Evolutionary conservation across 2,888 invertebrate species (phyloP).

Genomic region (Drosophila anceps): DNA sequence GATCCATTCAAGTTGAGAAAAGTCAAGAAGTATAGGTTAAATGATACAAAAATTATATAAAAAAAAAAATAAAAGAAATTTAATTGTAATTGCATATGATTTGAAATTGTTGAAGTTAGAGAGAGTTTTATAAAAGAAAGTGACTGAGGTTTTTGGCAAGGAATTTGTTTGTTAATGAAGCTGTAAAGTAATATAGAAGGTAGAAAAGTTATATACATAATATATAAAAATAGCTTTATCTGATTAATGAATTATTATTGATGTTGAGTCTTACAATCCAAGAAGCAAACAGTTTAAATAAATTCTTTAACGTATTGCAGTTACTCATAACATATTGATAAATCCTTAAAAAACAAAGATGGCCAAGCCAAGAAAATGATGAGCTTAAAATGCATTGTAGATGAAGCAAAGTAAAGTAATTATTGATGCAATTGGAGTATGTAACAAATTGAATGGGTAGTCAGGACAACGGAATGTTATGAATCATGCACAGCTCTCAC

Average conservation of each 20-base stretch:
- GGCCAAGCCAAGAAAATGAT: not conserved
- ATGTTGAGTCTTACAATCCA: not conserved
- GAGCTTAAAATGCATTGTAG: not conserved
- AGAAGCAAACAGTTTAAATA: not conserved
- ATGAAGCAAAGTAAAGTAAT: not conserved
- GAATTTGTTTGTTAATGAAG: not conserved
- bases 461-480: slow-evolving; percentile 32
- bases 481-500: slow-evolving; percentile 54
- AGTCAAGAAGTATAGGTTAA: not conserved
- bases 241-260: not conserved
- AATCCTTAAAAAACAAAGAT: not conserved
- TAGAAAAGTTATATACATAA: not conserved
- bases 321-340: not conserved
- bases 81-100: not conserved
- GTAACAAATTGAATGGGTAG: slow-evolving; percentile 2
- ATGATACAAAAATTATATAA: not conserved
- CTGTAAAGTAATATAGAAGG: not conserved
- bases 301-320: not conserved
- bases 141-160: not conserved
- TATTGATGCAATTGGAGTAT: slow-evolving; percentile 11
- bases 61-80: not conserved
- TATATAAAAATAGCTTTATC: not conserved
- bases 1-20: slow-evolving; percentile 8
- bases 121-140: not conserved
- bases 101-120: not conserved